A percentile compares a stretch with the other conserved stretches of the same genome.
Evolutionary conservation across 2,113 vertebrate species (phyloP).

Genomic region (Tachysurus fulvidraco): DNA sequence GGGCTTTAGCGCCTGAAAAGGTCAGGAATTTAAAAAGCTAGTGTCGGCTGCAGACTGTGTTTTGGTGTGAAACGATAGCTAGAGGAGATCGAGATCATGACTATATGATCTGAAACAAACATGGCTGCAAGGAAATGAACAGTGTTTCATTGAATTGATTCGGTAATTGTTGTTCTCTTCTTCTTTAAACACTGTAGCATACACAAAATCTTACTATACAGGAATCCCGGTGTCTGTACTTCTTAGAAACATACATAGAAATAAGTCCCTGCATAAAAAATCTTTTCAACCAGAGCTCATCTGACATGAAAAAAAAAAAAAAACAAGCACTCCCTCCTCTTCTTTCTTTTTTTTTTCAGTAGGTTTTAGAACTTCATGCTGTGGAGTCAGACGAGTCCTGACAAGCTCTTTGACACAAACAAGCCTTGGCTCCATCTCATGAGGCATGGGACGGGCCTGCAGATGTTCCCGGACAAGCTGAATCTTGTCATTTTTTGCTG

Average conservation of each 20-base stretch:
- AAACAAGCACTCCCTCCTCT: slow-evolving; percentile 46
- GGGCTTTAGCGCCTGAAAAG: slow-evolving; percentile 19
- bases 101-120: slow-evolving; percentile 21
- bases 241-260: slow-evolving; percentile 40
- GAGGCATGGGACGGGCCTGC: slow-evolving; percentile 88
- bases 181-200: background rate
- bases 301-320: slow-evolving; percentile 56
- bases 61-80: background rate
- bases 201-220: slow-evolving; percentile 38
- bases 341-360: slow-evolving; percentile 63
- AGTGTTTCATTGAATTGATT: slow-evolving; percentile 4
- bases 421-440: slow-evolving; percentile 91
- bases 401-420: slow-evolving; percentile 91
- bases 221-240: background rate
- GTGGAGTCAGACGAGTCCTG: slow-evolving; percentile 78
- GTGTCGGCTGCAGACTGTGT: background rate
- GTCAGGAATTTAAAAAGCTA: slow-evolving; percentile 15
- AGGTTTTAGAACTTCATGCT: slow-evolving; percentile 76
- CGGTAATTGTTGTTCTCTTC: background rate
- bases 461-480: slow-evolving; percentile 94
- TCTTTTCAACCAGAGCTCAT: slow-evolving; percentile 53
- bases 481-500: slow-evolving; percentile 88
- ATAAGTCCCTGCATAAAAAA: slow-evolving; percentile 45
- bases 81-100: slow-evolving; percentile 11
- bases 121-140: background rate